A percentile compares a stretch with the other conserved stretches of the same genome.
Evolutionary conservation across 2,113 vertebrate genomes (phyloP).

Genomic region (Dromas ardeola): DNA sequence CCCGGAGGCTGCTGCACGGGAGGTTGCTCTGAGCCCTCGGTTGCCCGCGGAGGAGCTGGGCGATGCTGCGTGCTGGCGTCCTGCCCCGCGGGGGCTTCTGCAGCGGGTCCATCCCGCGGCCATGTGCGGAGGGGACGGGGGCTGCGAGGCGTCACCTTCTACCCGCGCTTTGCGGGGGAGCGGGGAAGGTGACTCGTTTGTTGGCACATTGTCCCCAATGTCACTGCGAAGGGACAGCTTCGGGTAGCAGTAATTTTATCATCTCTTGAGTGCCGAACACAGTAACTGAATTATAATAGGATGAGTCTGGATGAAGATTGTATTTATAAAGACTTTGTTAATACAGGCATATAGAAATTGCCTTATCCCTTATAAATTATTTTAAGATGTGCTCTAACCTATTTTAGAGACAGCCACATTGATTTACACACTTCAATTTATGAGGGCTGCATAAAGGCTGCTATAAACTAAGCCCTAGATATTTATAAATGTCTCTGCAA

Average conservation of each 20-base stretch:
- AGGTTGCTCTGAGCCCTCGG: background rate
- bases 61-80: background rate
- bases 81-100: fast-evolving
- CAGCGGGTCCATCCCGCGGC: fast-evolving
- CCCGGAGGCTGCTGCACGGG: fast-evolving
- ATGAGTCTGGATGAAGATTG: background rate
- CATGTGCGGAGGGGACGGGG: fast-evolving
- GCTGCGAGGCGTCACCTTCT: background rate
- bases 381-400: conserved; percentile 15
- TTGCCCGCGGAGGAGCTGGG: fast-evolving
- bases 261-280: background rate
- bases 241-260: background rate
- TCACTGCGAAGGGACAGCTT: background rate
- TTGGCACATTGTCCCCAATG: fast-evolving
- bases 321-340: conserved; percentile 67
- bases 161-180: background rate
- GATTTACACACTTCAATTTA: conserved; percentile 68
- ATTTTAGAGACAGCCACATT: conserved; percentile 17
- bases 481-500: conserved; percentile 66
- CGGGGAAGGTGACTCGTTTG: fast-evolving
- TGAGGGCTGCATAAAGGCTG: conserved; percentile 51
- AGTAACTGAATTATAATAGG: background rate
- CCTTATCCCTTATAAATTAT: conserved; percentile 41
- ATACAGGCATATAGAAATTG: conserved; percentile 16
- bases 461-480: conserved; percentile 54